Percentiles rank a stretch among this genome's conserved stretches.
These are phyloP conservation scores for Hapalemur alaotrensis DNA, from an alignment of 2,797 vertebrate genomes.

Conservation along the genomic window DNA sequence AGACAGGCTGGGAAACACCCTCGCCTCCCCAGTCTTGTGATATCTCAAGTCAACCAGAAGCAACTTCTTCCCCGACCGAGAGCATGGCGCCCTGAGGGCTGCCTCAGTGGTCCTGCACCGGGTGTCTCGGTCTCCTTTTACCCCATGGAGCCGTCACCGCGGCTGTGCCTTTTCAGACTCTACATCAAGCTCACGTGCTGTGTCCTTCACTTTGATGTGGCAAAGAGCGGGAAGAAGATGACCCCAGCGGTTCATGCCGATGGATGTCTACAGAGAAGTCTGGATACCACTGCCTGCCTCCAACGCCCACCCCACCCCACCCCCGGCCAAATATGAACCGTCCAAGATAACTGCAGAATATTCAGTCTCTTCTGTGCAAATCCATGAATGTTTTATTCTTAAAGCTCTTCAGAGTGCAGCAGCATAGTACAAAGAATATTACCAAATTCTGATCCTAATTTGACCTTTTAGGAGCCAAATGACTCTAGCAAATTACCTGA, in stretches of 20 bases:
- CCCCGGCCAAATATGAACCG: background rate
- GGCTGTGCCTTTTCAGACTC: background rate
- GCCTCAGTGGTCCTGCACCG: too few species aligned
- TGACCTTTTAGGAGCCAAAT: background rate
- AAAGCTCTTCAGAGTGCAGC: background rate
- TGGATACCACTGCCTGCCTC: background rate
- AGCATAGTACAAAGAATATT: background rate
- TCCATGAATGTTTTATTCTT: background rate
- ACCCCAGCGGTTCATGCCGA: background rate
- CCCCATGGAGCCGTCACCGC: too few species aligned
- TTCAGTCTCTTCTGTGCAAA: background rate
- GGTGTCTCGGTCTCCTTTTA: background rate
- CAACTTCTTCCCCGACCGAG: background rate
- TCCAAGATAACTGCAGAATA: background rate
- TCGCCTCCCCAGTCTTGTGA: background rate
- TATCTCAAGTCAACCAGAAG: background rate
- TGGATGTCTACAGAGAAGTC: background rate
- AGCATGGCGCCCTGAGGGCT: too few species aligned
- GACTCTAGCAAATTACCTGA: background rate
- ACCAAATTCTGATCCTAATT: background rate
- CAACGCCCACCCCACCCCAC: too few species aligned
- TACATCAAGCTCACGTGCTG: background rate
- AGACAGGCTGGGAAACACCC: slow-evolving; percentile 20
- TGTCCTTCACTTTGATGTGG: background rate
- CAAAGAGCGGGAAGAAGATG: background rate